These are phyloP conservation scores for Adoxophyes honmai DNA, from an alignment of 1,140 invertebrate species.

Conservation along the genomic window DNA sequence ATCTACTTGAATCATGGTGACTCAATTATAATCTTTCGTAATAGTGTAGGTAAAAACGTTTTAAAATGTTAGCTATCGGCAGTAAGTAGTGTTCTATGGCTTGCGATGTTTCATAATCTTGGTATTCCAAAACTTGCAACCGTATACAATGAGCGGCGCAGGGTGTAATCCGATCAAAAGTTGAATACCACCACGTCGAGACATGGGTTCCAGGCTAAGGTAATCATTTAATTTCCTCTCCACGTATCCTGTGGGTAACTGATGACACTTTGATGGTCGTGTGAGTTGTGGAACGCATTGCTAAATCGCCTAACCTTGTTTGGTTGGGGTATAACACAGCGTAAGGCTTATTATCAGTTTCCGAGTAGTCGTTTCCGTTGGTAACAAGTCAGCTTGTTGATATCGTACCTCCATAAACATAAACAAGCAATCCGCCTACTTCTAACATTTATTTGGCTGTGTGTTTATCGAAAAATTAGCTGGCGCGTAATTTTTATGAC, in stretches of 20 bases:
- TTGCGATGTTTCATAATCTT: conserved; percentile 50
- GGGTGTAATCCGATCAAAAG: conserved; percentile 53
- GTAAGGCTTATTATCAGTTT: not conserved
- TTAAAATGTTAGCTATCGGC: conserved; percentile 37
- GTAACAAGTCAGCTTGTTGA: conserved; percentile 6
- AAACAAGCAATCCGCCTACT: conserved; percentile 12
- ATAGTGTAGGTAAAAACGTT: not conserved
- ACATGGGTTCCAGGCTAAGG: conserved; percentile 71
- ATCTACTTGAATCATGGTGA: conserved; percentile 12
- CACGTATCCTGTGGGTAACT: not conserved
- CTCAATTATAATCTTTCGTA: conserved; percentile 14
- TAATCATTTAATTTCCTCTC: conserved; percentile 28
- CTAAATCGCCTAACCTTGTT: not conserved
- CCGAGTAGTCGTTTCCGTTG: conserved; percentile 1
- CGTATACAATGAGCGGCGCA: conserved; percentile 30
- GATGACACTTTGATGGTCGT: not conserved
- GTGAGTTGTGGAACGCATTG: not conserved
- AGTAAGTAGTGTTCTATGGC: conserved; percentile 54
- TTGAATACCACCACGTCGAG: conserved; percentile 51
- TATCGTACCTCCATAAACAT: not conserved
- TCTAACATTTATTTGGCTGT: not conserved
- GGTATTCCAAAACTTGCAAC: conserved; percentile 32
- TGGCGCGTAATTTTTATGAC: too few species aligned
- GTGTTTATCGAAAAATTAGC: too few species aligned
- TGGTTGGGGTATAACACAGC: not conserved